Percentiles rank a stretch among this genome's conserved stretches.
Conservation (phyloP, 1,140 invertebrate species). For the Musca domestica region DNA sequence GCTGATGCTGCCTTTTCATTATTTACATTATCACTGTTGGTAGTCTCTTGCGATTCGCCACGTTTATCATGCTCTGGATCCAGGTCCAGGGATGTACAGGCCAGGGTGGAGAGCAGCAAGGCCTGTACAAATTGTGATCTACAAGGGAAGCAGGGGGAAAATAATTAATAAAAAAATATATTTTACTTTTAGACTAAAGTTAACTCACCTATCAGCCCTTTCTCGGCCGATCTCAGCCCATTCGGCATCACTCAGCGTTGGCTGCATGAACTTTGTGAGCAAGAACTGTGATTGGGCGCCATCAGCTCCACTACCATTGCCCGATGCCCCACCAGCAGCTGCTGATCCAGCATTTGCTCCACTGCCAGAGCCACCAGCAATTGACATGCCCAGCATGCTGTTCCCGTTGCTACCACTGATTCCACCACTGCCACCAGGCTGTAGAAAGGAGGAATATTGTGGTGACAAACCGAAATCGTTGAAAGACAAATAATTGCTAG, state of each 20-base stretch:
- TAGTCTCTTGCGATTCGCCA: constrained; percentile 28
- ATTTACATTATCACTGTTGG: constrained; percentile 54
- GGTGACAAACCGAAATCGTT: constrained; percentile 26
- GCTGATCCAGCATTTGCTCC: constrained; percentile 15
- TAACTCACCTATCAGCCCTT: constrained; percentile 46
- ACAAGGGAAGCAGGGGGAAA: not conserved
- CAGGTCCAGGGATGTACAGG: constrained; percentile 36
- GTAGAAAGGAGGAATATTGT: constrained; percentile 20
- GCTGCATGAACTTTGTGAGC: constrained; percentile 52
- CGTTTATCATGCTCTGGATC: constrained; percentile 28
- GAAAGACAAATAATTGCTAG: constrained; percentile 21
- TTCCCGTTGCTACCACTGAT: constrained; percentile 32
- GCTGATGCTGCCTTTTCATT: constrained; percentile 34
- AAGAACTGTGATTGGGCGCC: constrained; percentile 41
- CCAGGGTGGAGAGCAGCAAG: constrained; percentile 44
- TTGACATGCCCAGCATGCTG: constrained; percentile 44
- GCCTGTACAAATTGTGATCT: constrained; percentile 52
- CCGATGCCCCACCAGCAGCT: constrained; percentile 25
- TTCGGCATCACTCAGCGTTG: constrained; percentile 47
- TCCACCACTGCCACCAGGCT: constrained; percentile 32
- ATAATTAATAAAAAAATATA: too few species aligned
- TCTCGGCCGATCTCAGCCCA: constrained; percentile 47
- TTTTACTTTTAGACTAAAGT: not conserved
- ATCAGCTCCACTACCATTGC: constrained; percentile 30
- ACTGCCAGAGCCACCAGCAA: constrained; percentile 24